phyloP scores from a whole-genome alignment of 30 jellyfish, hydroid and myxozoan genomes.

The Turritopsis dohrnii region DNA sequence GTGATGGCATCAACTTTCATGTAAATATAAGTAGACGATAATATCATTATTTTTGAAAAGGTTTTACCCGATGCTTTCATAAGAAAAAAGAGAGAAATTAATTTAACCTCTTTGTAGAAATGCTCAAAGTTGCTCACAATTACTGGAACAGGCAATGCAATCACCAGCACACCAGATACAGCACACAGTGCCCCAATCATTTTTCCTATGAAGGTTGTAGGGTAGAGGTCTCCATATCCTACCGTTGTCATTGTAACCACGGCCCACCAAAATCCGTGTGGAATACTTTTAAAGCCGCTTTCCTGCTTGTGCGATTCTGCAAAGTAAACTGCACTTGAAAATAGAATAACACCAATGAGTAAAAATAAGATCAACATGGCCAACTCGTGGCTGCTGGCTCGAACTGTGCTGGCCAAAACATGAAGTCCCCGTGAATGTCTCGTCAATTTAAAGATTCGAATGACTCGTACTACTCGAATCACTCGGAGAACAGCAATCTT shows the following conservation, averaged over 20 bases:
- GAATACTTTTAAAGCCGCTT: conserved; percentile 67
- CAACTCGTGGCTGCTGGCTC: conserved; percentile 91
- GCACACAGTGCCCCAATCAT: conserved; percentile 98
- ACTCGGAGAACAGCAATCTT: conserved; percentile 85
- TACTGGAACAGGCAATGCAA: conserved; percentile 98
- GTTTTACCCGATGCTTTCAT: no score
- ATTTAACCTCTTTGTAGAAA: conserved; percentile 78
- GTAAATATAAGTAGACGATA: no score
- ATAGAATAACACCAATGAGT: conserved; percentile 77
- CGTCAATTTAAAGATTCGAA: conserved; percentile 88
- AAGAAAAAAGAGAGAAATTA: neutral
- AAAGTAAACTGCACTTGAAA: conserved; percentile 93
- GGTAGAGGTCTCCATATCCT: conserved; percentile 85
- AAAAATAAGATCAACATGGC: conserved; percentile 86
- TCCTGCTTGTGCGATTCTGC: conserved; percentile 65
- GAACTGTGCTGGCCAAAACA: conserved; percentile 83
- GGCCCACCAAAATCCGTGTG: conserved; percentile 99
- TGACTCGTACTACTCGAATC: conserved; percentile 87
- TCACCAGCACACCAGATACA: conserved; percentile 95
- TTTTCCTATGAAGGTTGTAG: conserved; percentile 74
- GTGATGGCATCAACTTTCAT: no score
- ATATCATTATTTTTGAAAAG: no score
- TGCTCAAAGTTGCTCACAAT: conserved; percentile 94
- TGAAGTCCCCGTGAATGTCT: conserved; percentile 98
- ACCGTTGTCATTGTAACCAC: conserved; percentile 99